phyloP scores from a whole-genome alignment of 2,888 invertebrate species.

The Drosophila mettleri region DNA sequence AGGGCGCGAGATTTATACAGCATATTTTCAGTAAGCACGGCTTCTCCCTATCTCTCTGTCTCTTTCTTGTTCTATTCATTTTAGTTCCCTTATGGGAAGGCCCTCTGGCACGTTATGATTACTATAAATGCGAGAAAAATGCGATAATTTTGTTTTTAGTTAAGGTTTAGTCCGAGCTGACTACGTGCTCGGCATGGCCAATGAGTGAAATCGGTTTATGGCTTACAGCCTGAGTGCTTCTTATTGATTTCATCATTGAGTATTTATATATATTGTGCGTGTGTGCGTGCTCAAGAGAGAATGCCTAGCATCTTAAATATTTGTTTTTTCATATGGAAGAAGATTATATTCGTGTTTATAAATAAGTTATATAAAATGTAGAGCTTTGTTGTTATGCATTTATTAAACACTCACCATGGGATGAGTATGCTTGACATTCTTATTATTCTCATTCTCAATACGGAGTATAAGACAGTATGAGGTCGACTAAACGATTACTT shows the following conservation, averaged over 20 bases:
- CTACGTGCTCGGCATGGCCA: slow-evolving; percentile 61
- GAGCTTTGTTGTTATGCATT: background rate
- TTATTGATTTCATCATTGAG: slow-evolving; percentile 61
- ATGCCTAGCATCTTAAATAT: slow-evolving; percentile 31
- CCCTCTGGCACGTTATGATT: slow-evolving; percentile 57
- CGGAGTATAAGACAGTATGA: too few relatives aligned
- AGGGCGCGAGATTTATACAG: slow-evolving; percentile 39
- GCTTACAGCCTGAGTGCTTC: slow-evolving; percentile 40
- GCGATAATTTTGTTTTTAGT: slow-evolving; percentile 74
- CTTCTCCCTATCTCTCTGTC: background rate
- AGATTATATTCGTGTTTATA: slow-evolving; percentile 17
- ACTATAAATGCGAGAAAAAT: slow-evolving; percentile 67
- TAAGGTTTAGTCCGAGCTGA: slow-evolving; percentile 44
- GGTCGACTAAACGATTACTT: too few relatives aligned
- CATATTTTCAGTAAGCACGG: slow-evolving; percentile 29
- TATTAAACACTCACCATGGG: background rate
- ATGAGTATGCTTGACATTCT: background rate
- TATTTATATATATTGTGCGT: slow-evolving; percentile 5
- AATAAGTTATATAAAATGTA: slow-evolving; percentile 8
- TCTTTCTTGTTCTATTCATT: background rate
- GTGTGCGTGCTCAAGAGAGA: slow-evolving; percentile 11
- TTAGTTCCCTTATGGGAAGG: background rate
- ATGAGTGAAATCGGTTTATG: slow-evolving; percentile 52
- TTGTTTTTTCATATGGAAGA: slow-evolving; percentile 2
- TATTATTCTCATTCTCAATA: too few relatives aligned